phyloP scores from a whole-genome alignment of 2,797 vertebrate genomes.

The Xenopus petersii region DNA sequence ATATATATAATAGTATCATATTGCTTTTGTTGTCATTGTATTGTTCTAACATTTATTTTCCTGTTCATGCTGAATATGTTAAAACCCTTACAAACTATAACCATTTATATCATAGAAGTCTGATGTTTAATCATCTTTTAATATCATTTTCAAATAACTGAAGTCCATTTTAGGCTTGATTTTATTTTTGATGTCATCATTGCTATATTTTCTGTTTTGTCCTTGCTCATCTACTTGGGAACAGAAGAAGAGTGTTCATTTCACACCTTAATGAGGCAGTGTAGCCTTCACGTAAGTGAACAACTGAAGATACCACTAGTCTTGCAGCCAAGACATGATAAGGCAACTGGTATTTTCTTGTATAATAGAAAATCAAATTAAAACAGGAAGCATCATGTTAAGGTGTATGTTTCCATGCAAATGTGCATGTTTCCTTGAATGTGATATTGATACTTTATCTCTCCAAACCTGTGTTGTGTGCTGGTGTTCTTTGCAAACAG shows the following conservation, averaged over 20 bases:
- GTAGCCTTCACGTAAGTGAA: conserved; percentile 99
- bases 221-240: conserved; percentile 97
- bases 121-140: neutral
- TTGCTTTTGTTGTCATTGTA: too few species aligned
- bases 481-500: neutral
- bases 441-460: neutral
- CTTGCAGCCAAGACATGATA: conserved; percentile 3
- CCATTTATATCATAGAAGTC: too few species aligned
- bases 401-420: conserved; percentile 39
- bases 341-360: conserved; percentile 7
- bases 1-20: too few species aligned
- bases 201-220: conserved; percentile 82
- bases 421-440: neutral
- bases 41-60: too few species aligned
- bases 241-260: conserved; percentile 99
- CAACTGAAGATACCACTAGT: conserved; percentile 92
- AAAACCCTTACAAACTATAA: too few species aligned
- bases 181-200: conserved; percentile 80
- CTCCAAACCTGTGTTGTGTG: neutral
- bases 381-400: neutral
- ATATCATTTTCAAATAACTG: conserved; percentile 11
- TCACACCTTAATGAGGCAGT: conserved; percentile 98
- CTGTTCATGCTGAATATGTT: too few species aligned
- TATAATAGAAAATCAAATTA: neutral
- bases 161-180: conserved; percentile 55